Evolutionary conservation across 2,888 invertebrate genomes (phyloP).

Genomic region (Dromius quadrimaculatus): DNA sequence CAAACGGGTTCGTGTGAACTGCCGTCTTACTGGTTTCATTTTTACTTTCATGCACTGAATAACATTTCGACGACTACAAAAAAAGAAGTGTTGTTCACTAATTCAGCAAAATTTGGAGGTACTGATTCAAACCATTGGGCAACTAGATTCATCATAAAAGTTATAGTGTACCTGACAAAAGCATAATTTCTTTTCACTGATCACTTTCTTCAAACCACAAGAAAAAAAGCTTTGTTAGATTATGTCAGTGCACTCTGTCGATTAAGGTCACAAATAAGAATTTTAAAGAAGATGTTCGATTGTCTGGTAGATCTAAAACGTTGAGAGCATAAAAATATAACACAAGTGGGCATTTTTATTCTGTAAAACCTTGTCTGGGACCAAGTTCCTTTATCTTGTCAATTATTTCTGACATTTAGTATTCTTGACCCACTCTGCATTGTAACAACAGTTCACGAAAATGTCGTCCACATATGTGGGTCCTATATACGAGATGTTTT

Average conservation of each 20-base stretch:
- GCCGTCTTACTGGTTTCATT: conserved; percentile 48
- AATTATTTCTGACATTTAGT: conserved; percentile 45
- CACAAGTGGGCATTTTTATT: conserved; percentile 25
- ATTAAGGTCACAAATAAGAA: conserved; percentile 33
- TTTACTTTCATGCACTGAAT: conserved; percentile 51
- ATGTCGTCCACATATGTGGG: conserved; percentile 11
- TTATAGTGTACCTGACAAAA: no score
- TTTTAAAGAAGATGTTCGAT: conserved; percentile 30
- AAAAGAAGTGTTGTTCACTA: no score
- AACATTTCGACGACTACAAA: conserved; percentile 32
- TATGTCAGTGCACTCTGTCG: neutral
- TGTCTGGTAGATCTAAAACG: conserved; percentile 28
- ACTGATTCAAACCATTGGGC: no score
- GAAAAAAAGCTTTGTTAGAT: no score
- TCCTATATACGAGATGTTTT: no score
- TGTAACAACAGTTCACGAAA: conserved; percentile 21
- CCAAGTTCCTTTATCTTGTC: conserved; percentile 43
- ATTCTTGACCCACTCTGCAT: conserved; percentile 39
- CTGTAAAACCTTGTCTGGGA: conserved; percentile 36
- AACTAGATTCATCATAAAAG: no score
- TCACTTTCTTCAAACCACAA: no score
- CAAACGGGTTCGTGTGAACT: conserved; percentile 46
- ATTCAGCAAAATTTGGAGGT: no score
- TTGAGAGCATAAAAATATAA: conserved; percentile 32
- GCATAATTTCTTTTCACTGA: no score